A percentile compares a stretch with the other conserved stretches of the same genome.
These are phyloP conservation scores for Tetragonula carbonaria DNA, from an alignment of 2,888 invertebrate genomes.

Conservation along the genomic window DNA sequence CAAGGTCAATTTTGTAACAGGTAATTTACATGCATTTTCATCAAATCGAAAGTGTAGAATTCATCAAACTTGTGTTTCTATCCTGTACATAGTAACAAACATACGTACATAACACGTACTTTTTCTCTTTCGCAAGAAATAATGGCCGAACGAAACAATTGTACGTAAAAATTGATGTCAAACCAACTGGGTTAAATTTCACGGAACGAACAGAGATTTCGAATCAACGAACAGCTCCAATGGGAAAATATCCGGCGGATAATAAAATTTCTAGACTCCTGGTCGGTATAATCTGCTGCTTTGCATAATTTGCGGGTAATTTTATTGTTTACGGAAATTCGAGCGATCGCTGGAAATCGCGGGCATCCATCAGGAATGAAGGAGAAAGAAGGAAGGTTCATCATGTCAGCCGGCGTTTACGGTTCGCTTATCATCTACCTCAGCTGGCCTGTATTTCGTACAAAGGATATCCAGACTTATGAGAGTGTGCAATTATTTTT, in stretches of 20 bases:
- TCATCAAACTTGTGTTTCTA: no score
- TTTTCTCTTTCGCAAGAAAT: not conserved
- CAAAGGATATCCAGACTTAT: not conserved
- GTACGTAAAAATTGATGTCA: conserved; percentile 18
- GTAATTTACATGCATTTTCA: no score
- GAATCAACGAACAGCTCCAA: not conserved
- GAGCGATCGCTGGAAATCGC: not conserved
- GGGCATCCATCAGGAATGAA: not conserved
- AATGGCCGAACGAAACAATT: not conserved
- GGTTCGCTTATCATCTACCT: conserved; percentile 29
- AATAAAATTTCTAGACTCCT: conserved; percentile 24
- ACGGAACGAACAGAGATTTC: not conserved
- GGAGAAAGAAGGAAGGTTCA: not conserved
- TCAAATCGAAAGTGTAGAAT: no score
- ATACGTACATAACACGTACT: not conserved
- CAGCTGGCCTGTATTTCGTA: conserved; percentile 20
- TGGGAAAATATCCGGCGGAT: not conserved
- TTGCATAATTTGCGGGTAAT: conserved; percentile 50
- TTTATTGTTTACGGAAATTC: conserved; percentile 39
- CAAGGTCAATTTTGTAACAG: no score
- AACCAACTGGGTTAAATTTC: conserved; percentile 8
- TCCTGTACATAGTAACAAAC: no score
- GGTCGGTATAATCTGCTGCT: conserved; percentile 14
- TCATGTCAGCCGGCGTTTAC: conserved; percentile 26
- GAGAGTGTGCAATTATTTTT: not conserved